phyloP scores from a whole-genome alignment of 2,797 vertebrate species.

The Etheostoma nigrum region DNA sequence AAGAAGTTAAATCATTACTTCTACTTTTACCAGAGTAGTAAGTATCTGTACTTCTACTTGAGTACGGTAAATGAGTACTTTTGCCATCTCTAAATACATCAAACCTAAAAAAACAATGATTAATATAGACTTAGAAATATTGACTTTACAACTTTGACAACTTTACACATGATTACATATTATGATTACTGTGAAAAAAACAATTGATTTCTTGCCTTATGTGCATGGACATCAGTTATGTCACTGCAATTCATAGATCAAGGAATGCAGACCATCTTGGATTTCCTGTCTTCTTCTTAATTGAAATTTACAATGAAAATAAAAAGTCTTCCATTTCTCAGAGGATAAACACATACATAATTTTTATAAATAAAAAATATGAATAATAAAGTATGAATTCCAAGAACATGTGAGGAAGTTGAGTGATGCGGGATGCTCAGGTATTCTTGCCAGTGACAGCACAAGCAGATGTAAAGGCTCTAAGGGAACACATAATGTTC shows the following conservation, averaged over 20 bases:
- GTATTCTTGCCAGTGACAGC: conserved; percentile 41
- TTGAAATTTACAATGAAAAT: not conserved
- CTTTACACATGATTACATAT: too few species aligned
- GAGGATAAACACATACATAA: not conserved
- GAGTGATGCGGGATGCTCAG: conserved; percentile 2
- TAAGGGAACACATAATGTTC: conserved; percentile 44
- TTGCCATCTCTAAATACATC: too few species aligned
- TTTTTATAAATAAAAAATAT: not conserved
- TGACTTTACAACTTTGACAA: too few species aligned
- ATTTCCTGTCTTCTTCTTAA: not conserved
- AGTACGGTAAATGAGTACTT: too few species aligned
- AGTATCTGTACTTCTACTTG: too few species aligned
- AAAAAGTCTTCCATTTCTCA: not conserved
- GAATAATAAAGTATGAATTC: conserved; percentile 17
- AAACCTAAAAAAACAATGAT: too few species aligned
- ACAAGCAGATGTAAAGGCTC: conserved; percentile 27
- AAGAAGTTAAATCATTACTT: too few species aligned
- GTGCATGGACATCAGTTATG: not conserved
- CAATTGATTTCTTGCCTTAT: not conserved
- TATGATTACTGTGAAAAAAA: not conserved
- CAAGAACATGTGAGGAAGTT: not conserved
- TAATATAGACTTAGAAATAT: not conserved
- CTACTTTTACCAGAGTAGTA: too few species aligned
- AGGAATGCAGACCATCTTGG: not conserved
- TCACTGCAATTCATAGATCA: not conserved